A percentile compares a stretch with the other conserved stretches of the same genome.
Conservation (phyloP, 2,888 invertebrate genomes). For the Clanis bilineata region DNA sequence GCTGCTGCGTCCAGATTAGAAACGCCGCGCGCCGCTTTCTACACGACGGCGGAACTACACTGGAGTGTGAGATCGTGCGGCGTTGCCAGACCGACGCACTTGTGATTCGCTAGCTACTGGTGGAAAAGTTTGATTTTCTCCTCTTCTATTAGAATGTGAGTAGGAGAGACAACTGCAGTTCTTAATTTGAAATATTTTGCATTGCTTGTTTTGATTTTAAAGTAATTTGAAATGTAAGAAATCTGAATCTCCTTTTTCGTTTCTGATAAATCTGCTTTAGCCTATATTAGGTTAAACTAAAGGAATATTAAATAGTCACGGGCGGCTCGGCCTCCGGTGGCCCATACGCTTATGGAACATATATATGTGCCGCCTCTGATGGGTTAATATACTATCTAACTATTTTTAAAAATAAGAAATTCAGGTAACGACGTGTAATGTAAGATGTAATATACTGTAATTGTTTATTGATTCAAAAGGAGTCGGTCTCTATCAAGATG, state of each 20-base stretch:
- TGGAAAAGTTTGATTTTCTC: background rate
- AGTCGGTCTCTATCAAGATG: no score
- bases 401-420: no score
- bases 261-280: no score
- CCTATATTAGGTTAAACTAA: no score
- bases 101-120: background rate
- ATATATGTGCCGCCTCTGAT: no score
- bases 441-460: no score
- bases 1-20: slow-evolving; percentile 73
- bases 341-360: no score
- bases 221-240: background rate
- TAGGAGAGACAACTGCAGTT: background rate
- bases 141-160: background rate
- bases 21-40: slow-evolving; percentile 78
- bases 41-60: slow-evolving; percentile 62
- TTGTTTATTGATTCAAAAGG: no score
- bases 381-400: no score
- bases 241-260: background rate
- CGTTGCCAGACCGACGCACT: slow-evolving; percentile 14
- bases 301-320: no score
- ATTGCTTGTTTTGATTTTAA: background rate
- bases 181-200: background rate
- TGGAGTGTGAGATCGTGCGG: slow-evolving; percentile 50
- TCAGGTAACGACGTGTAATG: no score
- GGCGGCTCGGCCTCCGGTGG: no score